phyloP scores from a whole-genome alignment of 2,888 invertebrate genomes.

The Eremobia ochroleuca region DNA sequence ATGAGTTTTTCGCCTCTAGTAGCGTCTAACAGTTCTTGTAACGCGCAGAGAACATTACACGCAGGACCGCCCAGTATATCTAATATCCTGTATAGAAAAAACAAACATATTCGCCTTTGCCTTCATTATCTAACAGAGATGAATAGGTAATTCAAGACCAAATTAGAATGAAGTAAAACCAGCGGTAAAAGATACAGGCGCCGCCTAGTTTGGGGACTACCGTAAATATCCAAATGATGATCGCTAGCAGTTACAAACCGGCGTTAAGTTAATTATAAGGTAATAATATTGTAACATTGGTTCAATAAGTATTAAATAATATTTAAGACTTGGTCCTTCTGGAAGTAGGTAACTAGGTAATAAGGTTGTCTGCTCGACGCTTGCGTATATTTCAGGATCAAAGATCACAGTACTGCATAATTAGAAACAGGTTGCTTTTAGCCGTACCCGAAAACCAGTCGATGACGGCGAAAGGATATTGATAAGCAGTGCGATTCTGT shows the following conservation, averaged over 20 bases:
- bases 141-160: too few species aligned
- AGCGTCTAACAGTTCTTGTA: background rate
- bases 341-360: background rate
- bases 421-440: conserved; percentile 18
- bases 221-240: too few species aligned
- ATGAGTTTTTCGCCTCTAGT: too few species aligned
- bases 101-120: background rate
- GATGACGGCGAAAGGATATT: too few species aligned
- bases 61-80: background rate
- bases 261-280: too few species aligned
- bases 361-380: background rate
- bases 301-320: too few species aligned
- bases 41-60: background rate
- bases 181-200: too few species aligned
- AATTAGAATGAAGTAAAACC: too few species aligned
- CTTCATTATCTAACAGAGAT: background rate
- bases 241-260: too few species aligned
- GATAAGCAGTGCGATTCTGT: too few species aligned
- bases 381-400: conserved; percentile 29
- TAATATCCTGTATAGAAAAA: background rate
- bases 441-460: background rate
- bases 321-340: background rate
- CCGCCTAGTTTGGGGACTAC: too few species aligned
- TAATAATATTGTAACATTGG: too few species aligned
- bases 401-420: conserved; percentile 37